Evolutionary conservation across 1,140 invertebrate genomes (phyloP), one percentile per base, ranked within the genome.

Genomic region (Temnothorax longispinosus): DNA sequence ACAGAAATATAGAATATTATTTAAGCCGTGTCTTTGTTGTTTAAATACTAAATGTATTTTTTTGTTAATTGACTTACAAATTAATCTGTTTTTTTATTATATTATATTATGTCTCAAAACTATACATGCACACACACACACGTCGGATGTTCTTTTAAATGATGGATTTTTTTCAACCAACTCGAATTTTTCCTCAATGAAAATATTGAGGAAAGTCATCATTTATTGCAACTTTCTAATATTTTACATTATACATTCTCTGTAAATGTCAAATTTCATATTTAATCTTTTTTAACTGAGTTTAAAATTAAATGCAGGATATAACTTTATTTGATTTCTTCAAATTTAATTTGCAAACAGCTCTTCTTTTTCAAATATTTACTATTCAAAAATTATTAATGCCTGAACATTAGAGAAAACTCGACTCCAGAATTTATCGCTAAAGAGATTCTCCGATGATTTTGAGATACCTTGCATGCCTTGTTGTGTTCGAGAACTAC

Each of bases 1-100:
- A 87, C 78, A 91, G 64, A 90, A 92, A 87, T 90, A 86, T 91
- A 87, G 41, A 90, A 77, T 74, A 75, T 50, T 80, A 91, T 87
- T 90, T 78, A 62, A 91, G 58, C 71, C 44, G 47, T 88, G 52
- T 90, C 56, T 90, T 91, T 76, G 88, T 88, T 91, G 47, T 90
- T 85, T 50, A 81, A 62, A 47, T 60, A 76, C 60, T 77, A 77
- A 65, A 11, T 74, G 62, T 89, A 58, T 90, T 81, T 87, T 18
- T 72, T 80, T 80, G 56, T 27, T 27, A 27, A 54, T 64, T 58
- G 50, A 82, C 8, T 54, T 88, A 69, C 77, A 87, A 86, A 64
- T 50, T 80, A n/a, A 76, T 60, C 32, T 76, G 75, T 47, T 87
- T 80, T 80, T 82, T 81, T 54, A 78, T 64, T 80, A 65, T 27